These are phyloP conservation scores for Epinephelus fuscoguttatus DNA, from an alignment of 2,113 vertebrate species.

Conservation along the genomic window DNA sequence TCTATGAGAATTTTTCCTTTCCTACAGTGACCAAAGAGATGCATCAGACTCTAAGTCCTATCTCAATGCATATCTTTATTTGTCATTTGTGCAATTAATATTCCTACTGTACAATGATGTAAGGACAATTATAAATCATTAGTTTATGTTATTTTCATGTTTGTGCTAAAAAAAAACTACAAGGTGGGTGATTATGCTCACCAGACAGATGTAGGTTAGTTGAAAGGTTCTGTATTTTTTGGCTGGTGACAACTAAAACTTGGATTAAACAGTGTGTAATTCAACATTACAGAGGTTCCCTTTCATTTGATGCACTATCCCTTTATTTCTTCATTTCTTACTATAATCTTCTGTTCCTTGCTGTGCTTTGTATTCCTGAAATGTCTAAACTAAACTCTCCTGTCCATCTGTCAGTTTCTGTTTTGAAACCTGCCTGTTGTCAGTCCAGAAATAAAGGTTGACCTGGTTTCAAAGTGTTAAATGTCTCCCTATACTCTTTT, in stretches of 20 bases:
- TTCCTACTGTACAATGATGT: no score
- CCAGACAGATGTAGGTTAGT: neutral
- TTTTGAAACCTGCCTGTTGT: neutral
- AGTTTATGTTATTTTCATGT: neutral
- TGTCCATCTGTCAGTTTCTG: neutral
- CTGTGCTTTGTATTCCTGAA: constrained; percentile 1
- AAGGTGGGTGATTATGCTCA: neutral
- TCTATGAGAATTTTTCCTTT: no score
- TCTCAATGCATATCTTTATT: no score
- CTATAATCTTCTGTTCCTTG: neutral
- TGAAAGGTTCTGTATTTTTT: neutral
- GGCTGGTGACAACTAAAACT: neutral
- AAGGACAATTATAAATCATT: neutral
- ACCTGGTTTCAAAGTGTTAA: constrained; percentile 13
- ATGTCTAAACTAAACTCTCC: neutral
- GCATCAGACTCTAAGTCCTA: no score
- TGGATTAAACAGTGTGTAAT: neutral
- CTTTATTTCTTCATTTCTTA: neutral
- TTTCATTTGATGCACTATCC: neutral
- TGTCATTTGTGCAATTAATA: no score
- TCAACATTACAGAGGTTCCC: neutral
- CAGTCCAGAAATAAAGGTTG: constrained; percentile 22
- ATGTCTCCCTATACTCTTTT: neutral
- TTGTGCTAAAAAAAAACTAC: neutral
- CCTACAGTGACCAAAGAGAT: no score